Conservation (phyloP, 2,888 invertebrate genomes). For the Tipula vernalis region DNA sequence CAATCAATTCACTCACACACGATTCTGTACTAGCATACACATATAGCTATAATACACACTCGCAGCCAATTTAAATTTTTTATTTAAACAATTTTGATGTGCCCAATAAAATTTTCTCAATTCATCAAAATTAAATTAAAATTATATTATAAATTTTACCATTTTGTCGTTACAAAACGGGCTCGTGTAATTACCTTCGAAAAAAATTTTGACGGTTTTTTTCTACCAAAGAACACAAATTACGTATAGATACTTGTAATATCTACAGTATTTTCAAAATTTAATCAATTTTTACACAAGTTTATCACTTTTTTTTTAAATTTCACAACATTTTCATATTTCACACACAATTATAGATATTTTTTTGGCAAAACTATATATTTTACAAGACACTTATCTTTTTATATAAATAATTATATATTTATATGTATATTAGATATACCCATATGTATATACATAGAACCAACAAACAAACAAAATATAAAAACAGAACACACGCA, state of each 20-base stretch:
- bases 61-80: no score
- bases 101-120: not conserved
- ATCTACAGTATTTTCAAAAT: not conserved
- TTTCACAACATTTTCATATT: not conserved
- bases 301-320: not conserved
- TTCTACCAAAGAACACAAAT: not conserved
- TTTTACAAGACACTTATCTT: not conserved
- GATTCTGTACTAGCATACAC: no score
- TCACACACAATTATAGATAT: not conserved
- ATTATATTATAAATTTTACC: not conserved
- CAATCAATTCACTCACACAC: no score
- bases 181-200: not conserved
- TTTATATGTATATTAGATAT: not conserved
- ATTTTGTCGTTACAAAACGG: not conserved
- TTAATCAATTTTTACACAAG: not conserved
- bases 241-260: not conserved
- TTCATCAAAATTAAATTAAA: not conserved
- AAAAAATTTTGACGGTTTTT: not conserved
- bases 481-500: not conserved
- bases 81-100: not conserved
- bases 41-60: no score
- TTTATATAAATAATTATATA: not conserved
- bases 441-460: not conserved
- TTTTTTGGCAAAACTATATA: not conserved
- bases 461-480: not conserved